Base-by-base conservation (phyloP, 2,113 vertebrate species). In the Rhabdornis inornatus region DNA sequence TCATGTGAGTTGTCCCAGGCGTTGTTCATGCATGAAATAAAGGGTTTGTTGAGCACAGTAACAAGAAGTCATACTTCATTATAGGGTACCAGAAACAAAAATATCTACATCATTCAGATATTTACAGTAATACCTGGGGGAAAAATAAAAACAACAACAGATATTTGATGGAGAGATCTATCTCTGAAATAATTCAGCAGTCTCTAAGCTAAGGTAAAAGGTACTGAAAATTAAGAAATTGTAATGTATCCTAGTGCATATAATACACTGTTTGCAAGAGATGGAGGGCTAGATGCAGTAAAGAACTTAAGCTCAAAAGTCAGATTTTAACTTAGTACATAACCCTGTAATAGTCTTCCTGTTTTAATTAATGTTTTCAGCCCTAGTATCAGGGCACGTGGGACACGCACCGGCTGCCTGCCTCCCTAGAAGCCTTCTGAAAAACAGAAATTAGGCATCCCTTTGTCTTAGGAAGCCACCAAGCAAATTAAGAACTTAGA, bases 321-420 rank as follows among this genome's bases (percentile, higher is more conserved):
- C 71, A 86, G 22, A 57, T 65, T 90, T 89, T 80, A 15, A 59
- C 33, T 61, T 31, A 5, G 15, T 20, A 35, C 8, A 24, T 40
- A 72, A 76, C 3, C 5, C 45, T 31, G 7, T 14, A 27, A 39
- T 1, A 57, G 42, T n/a, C 33, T 40, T 40, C 13, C 13, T 55
- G 22, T 66, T 87, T 64, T 11, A 56, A 10, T 64, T 45, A 9
- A 23, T 28, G 31, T 39, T 47, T 31, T 39, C 60, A 55, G 4
- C 9, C 44, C 5, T 28, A 23, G 3, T 13, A 21, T 55, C 14
- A 30, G 65, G 27, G 42, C 28, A 66, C 0, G 0, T 17, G n/a
- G 21, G 40, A 59, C 37, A 50, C 5, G 12, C 11, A 83, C 7
- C 40, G 37, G 6, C n/a, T 37, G 50, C 22, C 31, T 42, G 45